These are phyloP conservation scores for Ganaspis brasiliensis DNA, from an alignment of 2,888 invertebrate genomes.

Conservation along the genomic window DNA sequence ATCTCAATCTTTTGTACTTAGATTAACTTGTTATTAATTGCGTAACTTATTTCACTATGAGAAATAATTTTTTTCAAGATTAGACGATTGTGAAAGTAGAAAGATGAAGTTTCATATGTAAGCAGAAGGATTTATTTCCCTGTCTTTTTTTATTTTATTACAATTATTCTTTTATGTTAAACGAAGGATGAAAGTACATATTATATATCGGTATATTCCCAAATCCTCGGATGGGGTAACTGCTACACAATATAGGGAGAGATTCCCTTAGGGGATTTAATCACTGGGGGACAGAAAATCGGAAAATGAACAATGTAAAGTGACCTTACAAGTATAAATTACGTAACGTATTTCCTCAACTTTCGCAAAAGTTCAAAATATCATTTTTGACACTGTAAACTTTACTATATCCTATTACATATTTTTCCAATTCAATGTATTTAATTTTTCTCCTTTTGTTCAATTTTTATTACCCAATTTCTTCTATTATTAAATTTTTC, in stretches of 20 bases:
- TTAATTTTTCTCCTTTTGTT: not conserved
- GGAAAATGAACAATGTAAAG: constrained; percentile 26
- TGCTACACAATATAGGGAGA: not conserved
- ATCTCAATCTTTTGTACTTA: no score
- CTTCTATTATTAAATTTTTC: no score
- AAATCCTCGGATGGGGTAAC: constrained; percentile 26
- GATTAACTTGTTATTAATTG: no score
- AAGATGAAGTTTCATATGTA: no score
- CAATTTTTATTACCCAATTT: no score
- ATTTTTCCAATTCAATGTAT: not conserved
- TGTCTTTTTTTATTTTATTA: not conserved
- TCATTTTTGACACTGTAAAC: not conserved
- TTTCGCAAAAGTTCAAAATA: not conserved
- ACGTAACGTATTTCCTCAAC: not conserved
- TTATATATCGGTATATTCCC: not conserved
- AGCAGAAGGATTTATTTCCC: not conserved
- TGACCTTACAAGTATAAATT: not conserved
- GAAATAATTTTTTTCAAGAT: no score
- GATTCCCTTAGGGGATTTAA: constrained; percentile 24
- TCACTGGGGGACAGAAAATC: constrained; percentile 10
- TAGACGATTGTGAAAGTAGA: no score
- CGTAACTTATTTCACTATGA: no score
- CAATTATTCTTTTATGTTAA: constrained; percentile 12
- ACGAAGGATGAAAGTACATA: constrained; percentile 6
- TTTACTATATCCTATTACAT: not conserved